Percentiles rank a stretch among this genome's conserved stretches.
Evolutionary conservation across 2,888 invertebrate genomes (phyloP).

Genomic region (Tillus elongatus): DNA sequence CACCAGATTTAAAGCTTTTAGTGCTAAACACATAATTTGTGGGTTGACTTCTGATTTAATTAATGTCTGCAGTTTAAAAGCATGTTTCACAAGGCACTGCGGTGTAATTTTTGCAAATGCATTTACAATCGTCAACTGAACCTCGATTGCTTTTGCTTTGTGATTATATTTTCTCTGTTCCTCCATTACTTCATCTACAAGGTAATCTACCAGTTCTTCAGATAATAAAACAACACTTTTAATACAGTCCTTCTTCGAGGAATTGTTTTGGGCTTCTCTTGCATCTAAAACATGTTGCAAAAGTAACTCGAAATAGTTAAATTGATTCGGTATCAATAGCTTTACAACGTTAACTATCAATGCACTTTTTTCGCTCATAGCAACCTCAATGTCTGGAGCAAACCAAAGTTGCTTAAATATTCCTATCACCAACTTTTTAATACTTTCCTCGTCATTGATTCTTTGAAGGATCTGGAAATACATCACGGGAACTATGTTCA

Average conservation of each 20-base stretch:
- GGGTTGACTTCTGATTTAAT: slow-evolving; percentile 58
- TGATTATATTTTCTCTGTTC: no score
- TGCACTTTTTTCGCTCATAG: no score
- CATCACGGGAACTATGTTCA: slow-evolving; percentile 87
- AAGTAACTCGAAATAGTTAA: slow-evolving; percentile 84
- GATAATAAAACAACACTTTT: no score
- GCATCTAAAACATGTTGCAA: no score
- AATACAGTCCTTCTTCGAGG: no score
- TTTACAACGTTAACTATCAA: no score
- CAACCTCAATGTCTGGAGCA: no score
- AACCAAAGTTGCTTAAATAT: no score
- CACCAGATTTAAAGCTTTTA: slow-evolving; percentile 75
- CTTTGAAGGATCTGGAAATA: slow-evolving; percentile 92
- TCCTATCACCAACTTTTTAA: slow-evolving; percentile 87
- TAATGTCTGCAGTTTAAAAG: slow-evolving; percentile 83
- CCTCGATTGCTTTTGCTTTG: slow-evolving; percentile 75
- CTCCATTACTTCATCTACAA: no score
- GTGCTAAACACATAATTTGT: slow-evolving; percentile 71
- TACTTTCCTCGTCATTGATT: slow-evolving; percentile 91
- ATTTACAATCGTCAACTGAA: slow-evolving; percentile 83
- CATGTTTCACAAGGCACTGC: slow-evolving; percentile 79
- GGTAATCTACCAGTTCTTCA: no score
- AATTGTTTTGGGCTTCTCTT: no score
- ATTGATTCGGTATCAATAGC: slow-evolving; percentile 69
- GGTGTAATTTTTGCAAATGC: slow-evolving; percentile 89